Percentiles rank a stretch among this genome's conserved stretches.
Evolutionary conservation across 2,113 vertebrate species (phyloP).

Genomic region (Mormyrus lacerda): DNA sequence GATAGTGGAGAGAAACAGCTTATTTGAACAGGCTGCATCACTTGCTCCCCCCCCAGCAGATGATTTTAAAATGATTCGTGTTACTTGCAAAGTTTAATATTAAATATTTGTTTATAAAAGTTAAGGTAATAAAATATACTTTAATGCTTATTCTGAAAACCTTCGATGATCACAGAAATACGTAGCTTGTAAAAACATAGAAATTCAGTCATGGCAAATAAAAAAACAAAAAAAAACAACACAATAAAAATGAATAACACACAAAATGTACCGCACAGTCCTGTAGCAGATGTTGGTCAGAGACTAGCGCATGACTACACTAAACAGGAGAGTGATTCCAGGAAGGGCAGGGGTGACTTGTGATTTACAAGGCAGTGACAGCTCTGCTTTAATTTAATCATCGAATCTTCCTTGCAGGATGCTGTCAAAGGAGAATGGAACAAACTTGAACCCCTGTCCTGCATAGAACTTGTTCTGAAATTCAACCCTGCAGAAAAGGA

Average conservation of each 20-base stretch:
- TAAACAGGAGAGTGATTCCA: background rate
- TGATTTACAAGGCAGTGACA: background rate
- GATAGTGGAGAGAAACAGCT: background rate
- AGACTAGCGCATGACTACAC: background rate
- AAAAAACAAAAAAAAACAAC: background rate
- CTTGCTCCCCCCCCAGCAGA: background rate
- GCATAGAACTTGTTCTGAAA: constrained; percentile 99
- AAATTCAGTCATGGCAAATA: background rate
- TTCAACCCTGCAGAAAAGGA: constrained; percentile 75
- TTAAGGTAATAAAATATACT: background rate
- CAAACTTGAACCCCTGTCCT: constrained; percentile 88
- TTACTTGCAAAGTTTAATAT: background rate
- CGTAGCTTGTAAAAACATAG: background rate
- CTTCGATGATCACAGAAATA: background rate
- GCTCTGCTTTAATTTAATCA: constrained; percentile 52
- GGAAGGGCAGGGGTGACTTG: background rate
- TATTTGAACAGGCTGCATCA: background rate
- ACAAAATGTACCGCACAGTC: background rate
- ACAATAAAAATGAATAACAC: background rate
- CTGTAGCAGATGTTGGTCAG: background rate
- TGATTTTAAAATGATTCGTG: background rate
- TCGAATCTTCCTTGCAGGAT: constrained; percentile 89
- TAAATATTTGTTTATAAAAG: background rate
- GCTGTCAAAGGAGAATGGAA: constrained; percentile 91
- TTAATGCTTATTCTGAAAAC: background rate